Conservation (phyloP, 2,797 vertebrate species). For the Leptoclinus maculatus region DNA sequence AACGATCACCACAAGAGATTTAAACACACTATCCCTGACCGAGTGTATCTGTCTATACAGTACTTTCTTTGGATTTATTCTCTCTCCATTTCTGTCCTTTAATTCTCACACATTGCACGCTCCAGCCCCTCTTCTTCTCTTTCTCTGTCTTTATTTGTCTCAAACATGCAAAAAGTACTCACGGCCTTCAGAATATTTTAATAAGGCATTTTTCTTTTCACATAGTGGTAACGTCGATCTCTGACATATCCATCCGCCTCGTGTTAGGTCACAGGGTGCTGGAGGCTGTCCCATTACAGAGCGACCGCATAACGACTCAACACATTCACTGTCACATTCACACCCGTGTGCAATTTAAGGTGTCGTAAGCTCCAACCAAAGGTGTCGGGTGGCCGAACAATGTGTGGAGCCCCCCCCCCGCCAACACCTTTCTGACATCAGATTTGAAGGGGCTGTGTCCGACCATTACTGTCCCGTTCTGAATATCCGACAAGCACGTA, state of each 20-base stretch:
- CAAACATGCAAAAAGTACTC: neutral
- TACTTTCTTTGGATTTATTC: neutral
- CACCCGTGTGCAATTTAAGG: constrained; percentile 1
- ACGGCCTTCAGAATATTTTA: neutral
- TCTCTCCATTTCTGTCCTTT: neutral
- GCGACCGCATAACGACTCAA: neutral
- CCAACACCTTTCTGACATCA: neutral
- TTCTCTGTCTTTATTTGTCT: neutral
- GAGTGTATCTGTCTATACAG: neutral
- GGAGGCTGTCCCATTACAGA: neutral
- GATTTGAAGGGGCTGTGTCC: neutral
- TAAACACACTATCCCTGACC: neutral
- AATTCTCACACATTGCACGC: neutral
- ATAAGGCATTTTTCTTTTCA: neutral
- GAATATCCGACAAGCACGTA: neutral
- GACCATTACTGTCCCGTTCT: neutral
- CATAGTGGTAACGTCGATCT: neutral
- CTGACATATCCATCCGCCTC: neutral
- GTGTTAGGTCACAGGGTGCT: neutral
- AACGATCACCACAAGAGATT: neutral
- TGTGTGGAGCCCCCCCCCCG: neutral
- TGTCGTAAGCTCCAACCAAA: neutral
- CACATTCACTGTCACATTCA: neutral
- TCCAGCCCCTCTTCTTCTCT: neutral
- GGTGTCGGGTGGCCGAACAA: neutral